Evolutionary conservation across 2,888 invertebrate genomes (phyloP).

Genomic region (Drosophila sordidula): DNA sequence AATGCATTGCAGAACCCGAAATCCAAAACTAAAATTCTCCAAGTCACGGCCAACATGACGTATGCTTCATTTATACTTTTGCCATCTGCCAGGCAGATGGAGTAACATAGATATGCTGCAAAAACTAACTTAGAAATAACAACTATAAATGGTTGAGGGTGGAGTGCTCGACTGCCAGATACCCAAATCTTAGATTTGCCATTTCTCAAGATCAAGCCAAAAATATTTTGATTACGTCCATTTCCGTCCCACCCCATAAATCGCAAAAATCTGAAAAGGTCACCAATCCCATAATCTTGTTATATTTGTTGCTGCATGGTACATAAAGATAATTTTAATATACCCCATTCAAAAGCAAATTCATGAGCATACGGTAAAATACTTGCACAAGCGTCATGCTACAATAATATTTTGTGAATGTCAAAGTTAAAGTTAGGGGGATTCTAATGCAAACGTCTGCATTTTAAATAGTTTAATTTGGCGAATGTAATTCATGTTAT

Average conservation of each 20-base stretch:
- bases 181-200: background rate
- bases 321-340: background rate
- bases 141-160: background rate
- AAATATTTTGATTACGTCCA: no score
- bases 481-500: background rate
- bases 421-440: background rate
- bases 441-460: background rate
- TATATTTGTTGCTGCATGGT: no score
- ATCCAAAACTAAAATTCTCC: conserved; percentile 8
- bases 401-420: background rate
- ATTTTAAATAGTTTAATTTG: background rate
- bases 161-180: background rate
- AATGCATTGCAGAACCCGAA: conserved; percentile 23
- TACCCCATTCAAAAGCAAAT: background rate
- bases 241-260: no score
- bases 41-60: conserved; percentile 29
- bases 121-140: background rate
- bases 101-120: background rate
- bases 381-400: background rate
- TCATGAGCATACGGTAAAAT: background rate
- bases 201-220: no score
- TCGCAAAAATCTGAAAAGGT: no score
- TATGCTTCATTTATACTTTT: conserved; percentile 30
- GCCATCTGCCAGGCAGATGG: background rate
- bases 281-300: no score